Evolutionary conservation across 2,888 invertebrate species (phyloP).

Genomic region (Taenaris catops): DNA sequence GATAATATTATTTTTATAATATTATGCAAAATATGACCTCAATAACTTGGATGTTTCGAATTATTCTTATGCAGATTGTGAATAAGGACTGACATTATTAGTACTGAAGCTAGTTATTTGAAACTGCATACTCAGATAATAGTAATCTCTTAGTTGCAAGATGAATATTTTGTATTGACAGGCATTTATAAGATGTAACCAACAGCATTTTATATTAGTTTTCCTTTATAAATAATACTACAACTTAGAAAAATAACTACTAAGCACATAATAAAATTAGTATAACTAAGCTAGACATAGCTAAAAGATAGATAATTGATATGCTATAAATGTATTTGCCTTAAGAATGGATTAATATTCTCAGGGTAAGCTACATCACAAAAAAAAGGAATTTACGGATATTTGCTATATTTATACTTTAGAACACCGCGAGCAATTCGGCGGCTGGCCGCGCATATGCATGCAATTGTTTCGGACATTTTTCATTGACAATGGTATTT

Average conservation of each 20-base stretch:
- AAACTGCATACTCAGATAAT: conserved; percentile 39
- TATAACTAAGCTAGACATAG: conserved; percentile 20
- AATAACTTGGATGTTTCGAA: conserved; percentile 51
- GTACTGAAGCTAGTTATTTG: conserved; percentile 47
- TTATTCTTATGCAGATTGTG: conserved; percentile 57
- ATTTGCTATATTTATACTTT: too few species aligned
- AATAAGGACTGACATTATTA: conserved; percentile 65
- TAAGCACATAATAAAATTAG: conserved; percentile 17
- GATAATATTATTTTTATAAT: conserved; percentile 65
- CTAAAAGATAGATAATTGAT: conserved; percentile 11
- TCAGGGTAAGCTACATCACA: conserved; percentile 15
- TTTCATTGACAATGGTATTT: too few species aligned
- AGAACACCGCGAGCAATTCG: too few species aligned
- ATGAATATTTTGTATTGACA: conserved; percentile 31
- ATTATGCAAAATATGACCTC: conserved; percentile 58
- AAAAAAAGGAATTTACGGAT: conserved; percentile 1
- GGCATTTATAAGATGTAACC: conserved; percentile 37
- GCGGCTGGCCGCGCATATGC: too few species aligned
- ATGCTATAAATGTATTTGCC: conserved; percentile 13
- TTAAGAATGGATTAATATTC: conserved; percentile 13
- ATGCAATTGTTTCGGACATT: too few species aligned
- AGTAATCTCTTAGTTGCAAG: conserved; percentile 41
- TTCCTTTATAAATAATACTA: conserved; percentile 20
- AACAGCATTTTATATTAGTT: conserved; percentile 24
- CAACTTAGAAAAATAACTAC: conserved; percentile 15